Evolutionary conservation across 2,113 vertebrate species (phyloP).

Genomic region (rat (Rattus norvegicus)): DNA sequence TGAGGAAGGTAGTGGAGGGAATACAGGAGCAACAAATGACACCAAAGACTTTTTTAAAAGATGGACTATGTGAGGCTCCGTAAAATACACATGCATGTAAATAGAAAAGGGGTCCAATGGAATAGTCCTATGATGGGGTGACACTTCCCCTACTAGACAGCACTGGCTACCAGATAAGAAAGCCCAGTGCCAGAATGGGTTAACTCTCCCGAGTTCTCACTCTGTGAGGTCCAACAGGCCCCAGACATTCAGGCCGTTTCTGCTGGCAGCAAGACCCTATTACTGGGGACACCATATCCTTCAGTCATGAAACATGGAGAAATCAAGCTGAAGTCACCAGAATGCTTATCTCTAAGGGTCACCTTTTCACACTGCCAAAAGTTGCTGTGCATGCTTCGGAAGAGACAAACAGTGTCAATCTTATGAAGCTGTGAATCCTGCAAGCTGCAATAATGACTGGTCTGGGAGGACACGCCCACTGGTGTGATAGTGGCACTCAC

Average conservation of each 20-base stretch:
- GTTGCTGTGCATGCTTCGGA: not conserved
- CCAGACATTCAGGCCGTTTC: not conserved
- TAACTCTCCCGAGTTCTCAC: not conserved
- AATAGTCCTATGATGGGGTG: not conserved
- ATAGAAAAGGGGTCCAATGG: not conserved
- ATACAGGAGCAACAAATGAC: not conserved
- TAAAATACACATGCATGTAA: not conserved
- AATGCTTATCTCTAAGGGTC: not conserved
- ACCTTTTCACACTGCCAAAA: not conserved
- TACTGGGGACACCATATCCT: not conserved
- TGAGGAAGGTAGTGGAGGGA: not conserved
- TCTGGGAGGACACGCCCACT: not conserved
- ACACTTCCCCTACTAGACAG: not conserved
- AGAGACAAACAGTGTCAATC: not conserved
- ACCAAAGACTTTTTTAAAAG: not conserved
- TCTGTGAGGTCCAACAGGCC: too few relatives aligned
- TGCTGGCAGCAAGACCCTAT: not conserved
- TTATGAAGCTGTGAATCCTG: not conserved
- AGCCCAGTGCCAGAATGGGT: not conserved
- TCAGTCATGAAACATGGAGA: not conserved
- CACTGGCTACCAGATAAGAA: not conserved
- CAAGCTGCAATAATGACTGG: not conserved
- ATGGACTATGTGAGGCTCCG: not conserved
- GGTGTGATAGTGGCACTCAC: not conserved
- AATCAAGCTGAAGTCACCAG: not conserved